A percentile compares a stretch with the other conserved stretches of the same genome.
phyloP scores from a whole-genome alignment of 2,113 vertebrate species.

The Dermatemys mawii region DNA sequence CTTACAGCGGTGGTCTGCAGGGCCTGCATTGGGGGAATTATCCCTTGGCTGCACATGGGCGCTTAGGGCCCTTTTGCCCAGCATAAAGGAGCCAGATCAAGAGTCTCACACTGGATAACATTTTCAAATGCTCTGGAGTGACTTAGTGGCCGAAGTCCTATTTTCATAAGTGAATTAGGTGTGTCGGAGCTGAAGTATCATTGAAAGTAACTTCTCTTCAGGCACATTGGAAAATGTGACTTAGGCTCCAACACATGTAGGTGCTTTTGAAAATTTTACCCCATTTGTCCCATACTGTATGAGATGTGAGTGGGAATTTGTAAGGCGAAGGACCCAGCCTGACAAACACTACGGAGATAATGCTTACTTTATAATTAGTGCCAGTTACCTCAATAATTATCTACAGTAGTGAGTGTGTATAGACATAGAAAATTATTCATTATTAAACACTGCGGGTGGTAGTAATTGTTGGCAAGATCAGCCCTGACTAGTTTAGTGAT shows the following conservation, averaged over 20 bases:
- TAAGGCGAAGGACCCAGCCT: not conserved
- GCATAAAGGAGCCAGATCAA: not conserved
- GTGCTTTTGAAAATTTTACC: not conserved
- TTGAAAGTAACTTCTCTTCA: not conserved
- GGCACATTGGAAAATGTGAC: not conserved
- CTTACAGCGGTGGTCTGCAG: not conserved
- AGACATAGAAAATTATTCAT: not conserved
- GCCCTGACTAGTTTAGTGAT: not conserved
- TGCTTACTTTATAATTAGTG: not conserved
- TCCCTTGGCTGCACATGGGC: not conserved
- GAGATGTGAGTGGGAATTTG: not conserved
- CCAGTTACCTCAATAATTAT: not conserved
- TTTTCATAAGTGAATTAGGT: not conserved
- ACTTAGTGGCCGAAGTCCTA: not conserved
- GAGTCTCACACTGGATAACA: not conserved
- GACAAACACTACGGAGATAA: not conserved
- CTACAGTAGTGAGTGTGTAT: not conserved
- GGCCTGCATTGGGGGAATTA: not conserved
- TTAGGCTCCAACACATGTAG: not conserved
- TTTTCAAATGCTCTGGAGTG: not conserved
- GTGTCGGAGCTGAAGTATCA: not conserved
- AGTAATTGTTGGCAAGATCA: not conserved
- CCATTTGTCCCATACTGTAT: not conserved
- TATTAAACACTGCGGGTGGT: not conserved
- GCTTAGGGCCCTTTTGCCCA: not conserved